Conservation (phyloP, 35 echinoderm and acorn worm genomes). For the Heliocidaris tuberculata region DNA sequence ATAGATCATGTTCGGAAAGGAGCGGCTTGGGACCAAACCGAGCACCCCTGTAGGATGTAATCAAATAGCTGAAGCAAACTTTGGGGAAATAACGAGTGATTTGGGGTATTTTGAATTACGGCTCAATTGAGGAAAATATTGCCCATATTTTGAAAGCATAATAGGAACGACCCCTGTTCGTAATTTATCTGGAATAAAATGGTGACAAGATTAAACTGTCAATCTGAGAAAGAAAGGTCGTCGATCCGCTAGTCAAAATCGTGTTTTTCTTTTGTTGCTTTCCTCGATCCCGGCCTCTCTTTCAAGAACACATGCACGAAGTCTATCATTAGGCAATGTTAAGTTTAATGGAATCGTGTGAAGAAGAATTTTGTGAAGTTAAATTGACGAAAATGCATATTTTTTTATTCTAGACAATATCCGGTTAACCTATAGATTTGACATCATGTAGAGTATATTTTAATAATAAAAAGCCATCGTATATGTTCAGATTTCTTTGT, state of each 20-base stretch:
- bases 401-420: no score
- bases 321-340: background rate
- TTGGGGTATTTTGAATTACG: slow-evolving; percentile 3
- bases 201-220: slow-evolving; percentile 3
- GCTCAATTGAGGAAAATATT: slow-evolving; percentile 1
- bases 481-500: no score
- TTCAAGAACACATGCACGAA: background rate
- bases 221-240: background rate
- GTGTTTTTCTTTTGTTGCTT: background rate
- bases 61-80: background rate
- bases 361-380: no score
- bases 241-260: background rate
- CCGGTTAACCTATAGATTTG: no score
- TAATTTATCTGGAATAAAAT: slow-evolving; percentile 7
- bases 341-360: background rate
- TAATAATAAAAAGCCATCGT: no score
- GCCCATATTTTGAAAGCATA: background rate
- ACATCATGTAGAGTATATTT: no score
- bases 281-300: no score
- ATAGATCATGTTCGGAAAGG: background rate
- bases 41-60: background rate
- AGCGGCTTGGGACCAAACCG: background rate
- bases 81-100: slow-evolving; percentile 10
- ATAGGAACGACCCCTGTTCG: background rate
- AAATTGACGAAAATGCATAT: no score